These are phyloP conservation scores for Burhinus oedicnemus DNA, from an alignment of 2,113 vertebrate species.

Conservation along the genomic window DNA sequence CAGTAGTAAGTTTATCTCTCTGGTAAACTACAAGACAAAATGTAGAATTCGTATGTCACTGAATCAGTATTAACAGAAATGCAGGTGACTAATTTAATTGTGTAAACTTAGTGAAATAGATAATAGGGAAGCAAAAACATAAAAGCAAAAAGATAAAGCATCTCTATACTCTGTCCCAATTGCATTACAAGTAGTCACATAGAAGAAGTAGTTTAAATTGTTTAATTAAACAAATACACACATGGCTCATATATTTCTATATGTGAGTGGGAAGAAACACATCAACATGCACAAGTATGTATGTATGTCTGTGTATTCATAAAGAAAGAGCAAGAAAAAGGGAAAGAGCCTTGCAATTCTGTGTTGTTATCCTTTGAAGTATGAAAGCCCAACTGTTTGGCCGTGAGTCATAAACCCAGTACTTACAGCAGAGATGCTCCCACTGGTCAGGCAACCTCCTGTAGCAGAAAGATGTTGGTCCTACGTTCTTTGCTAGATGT, in stretches of 20 bases:
- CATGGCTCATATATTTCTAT: background rate
- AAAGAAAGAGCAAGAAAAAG: background rate
- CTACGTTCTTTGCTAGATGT: background rate
- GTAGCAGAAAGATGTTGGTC: background rate
- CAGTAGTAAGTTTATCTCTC: background rate
- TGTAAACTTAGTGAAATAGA: background rate
- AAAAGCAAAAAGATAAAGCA: background rate
- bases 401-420: background rate
- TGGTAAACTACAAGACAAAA: background rate
- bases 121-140: background rate
- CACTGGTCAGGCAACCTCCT: background rate
- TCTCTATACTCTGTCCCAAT: background rate
- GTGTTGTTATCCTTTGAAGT: background rate
- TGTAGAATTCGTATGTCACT: background rate
- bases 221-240: background rate
- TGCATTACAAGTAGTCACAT: background rate
- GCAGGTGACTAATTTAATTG: background rate
- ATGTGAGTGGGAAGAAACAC: background rate
- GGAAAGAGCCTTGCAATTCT: background rate
- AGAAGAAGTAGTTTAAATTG: background rate
- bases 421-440: background rate
- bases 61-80: background rate
- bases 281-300: background rate
- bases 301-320: background rate
- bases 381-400: background rate